phyloP scores from a whole-genome alignment of 2,888 invertebrate genomes.

The Synanthedon andrenaeformis region DNA sequence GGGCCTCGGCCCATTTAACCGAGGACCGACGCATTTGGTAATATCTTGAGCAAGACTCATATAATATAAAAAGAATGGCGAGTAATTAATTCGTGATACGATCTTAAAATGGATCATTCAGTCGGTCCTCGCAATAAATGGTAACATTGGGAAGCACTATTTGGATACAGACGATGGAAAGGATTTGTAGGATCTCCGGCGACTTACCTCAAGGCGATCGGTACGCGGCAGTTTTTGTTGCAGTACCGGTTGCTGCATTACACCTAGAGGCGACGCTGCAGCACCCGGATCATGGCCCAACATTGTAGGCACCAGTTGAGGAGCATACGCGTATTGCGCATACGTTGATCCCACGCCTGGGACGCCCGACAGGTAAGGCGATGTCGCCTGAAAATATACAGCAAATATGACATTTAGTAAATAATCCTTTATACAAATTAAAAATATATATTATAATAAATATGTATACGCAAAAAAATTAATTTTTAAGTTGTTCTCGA shows the following conservation, averaged over 20 bases:
- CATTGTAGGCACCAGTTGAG: constrained; percentile 90
- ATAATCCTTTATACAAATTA: too few species aligned
- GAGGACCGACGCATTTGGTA: constrained; percentile 34
- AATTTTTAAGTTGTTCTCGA: background rate
- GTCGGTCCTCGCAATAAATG: constrained; percentile 44
- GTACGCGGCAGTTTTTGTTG: constrained; percentile 95
- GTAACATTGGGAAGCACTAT: constrained; percentile 51
- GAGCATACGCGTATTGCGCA: constrained; percentile 87
- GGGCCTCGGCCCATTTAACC: constrained; percentile 34
- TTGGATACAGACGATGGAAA: constrained; percentile 17
- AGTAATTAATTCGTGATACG: too few species aligned
- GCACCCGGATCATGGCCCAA: constrained; percentile 88
- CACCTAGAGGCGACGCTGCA: constrained; percentile 85
- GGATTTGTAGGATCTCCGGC: background rate
- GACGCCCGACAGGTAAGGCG: constrained; percentile 92
- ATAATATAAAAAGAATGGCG: too few species aligned
- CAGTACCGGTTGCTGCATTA: constrained; percentile 89
- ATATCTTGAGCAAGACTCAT: background rate
- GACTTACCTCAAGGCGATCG: constrained; percentile 92
- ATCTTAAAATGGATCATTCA: background rate
- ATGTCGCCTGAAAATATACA: constrained; percentile 78
- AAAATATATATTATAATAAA: background rate
- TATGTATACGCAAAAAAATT: too few species aligned
- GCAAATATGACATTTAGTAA: constrained; percentile 10
- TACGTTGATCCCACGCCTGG: constrained; percentile 90